Base-by-base conservation (phyloP, 1,140 invertebrate species). In the Bacillus rossius region DNA sequence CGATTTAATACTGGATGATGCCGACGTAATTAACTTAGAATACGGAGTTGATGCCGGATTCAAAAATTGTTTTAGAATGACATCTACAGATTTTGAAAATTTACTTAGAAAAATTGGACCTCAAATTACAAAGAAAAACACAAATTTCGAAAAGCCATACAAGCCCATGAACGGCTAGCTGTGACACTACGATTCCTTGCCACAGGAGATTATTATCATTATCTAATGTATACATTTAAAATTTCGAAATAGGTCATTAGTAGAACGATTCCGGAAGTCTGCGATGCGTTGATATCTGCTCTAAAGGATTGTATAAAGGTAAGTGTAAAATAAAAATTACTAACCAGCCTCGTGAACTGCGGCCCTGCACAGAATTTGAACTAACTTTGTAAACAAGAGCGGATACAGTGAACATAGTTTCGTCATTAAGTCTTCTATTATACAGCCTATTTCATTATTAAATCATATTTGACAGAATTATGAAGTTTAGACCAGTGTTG, bases 111-210 rank as follows among this genome's bases (percentile, higher is more conserved):
- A 34, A n/a, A 52, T 68, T 45, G 59, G 50, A 53, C 63, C 61
- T 23, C 55, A 53, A 61, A 71, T 70, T 52, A 64, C 8, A 71
- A 67, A 60, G 23, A 29, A 14, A 63, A 71, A 54, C 69, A 63
- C 19, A 43, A 56, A 50, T 65, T 63, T 48, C 47, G 68, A 56
- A 55, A 62, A 63, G 63, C 68, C 10, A 67, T 71, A 52, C 37
- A 64, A 16, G 48, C 57, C 8, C 38, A 63, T 55, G 64, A 65
- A 42, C 55, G 65, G 55, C 57, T 71, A 19, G 64, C 64, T 51
- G 54, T 68, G 16, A 71, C 69, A 45, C 49, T 70, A 42, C 42
- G 69, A 38, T 71, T 60, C 56, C 57, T 71, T 40, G 67, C 70
- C 43, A 69, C 61, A 41, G 66, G 67, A 52, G 68, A 70, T 64